Evolutionary conservation across 2,113 vertebrate species (phyloP).

Genomic region (Eubucco bourcierii): DNA sequence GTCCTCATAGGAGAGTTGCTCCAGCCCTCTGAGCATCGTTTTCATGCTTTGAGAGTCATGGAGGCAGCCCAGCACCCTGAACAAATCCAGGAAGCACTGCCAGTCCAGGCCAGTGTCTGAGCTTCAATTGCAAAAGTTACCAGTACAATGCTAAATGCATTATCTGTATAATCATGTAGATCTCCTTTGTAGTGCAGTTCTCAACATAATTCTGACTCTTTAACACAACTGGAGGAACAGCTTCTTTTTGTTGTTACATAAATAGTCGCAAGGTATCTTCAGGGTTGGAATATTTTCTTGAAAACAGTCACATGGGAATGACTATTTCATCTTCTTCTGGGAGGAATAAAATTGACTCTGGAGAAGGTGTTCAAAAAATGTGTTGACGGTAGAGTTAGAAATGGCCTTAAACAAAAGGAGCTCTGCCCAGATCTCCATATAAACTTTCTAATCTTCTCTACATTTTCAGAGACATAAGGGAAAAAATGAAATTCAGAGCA

Average conservation of each 20-base stretch:
- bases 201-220: background rate
- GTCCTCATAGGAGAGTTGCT: no score
- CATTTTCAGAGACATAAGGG: background rate
- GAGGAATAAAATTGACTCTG: background rate
- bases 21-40: background rate
- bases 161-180: background rate
- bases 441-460: background rate
- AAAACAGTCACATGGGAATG: background rate
- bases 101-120: background rate
- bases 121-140: background rate
- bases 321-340: background rate
- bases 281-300: background rate
- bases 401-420: background rate
- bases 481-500: background rate
- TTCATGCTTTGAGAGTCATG: background rate
- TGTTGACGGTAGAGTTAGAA: background rate
- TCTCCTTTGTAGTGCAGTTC: background rate
- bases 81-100: background rate
- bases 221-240: background rate
- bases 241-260: background rate
- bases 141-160: background rate
- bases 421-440: background rate
- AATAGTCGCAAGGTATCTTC: background rate
- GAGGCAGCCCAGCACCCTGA: background rate
- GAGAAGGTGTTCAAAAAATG: background rate